Base-by-base conservation (phyloP, 2,113 vertebrate species). In the Oncorhynchus mykiss region DNA sequence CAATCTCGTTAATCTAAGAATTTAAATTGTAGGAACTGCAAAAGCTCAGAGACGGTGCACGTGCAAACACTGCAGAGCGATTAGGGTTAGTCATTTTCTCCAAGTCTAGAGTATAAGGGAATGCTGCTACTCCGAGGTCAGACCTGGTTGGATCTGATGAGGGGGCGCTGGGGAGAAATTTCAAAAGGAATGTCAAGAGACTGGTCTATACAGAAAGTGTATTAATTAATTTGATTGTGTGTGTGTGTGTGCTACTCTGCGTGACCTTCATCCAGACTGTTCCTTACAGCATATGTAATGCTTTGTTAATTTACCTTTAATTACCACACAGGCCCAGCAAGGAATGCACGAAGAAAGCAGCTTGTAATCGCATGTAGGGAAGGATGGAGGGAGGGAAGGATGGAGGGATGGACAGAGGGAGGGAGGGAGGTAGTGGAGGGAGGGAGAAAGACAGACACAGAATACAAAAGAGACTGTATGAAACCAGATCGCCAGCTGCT, bases 11-110 rank as follows among this genome's bases (percentile, higher is more conserved):
- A 87, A 91, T 92, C 87, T 90, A 83, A 73, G 81, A 83, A 88
- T 90, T 90, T 88, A 92, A 93, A 94, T 91, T 89, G 89, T 84
- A 77, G 65, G 70, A 88, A 78, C 71, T 5, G 76, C 82, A 88
- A 85, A 87, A 80, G 71, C 75, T 80, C 87, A 84, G 80, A 88
- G 90, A 88, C 88, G 84, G 91, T 86, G 80, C 78, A 78, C 84
- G 90, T 79, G 64, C 75, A 84, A 82, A 88, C 77, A 89, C 73
- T 83, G 79, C 86, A 80, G 77, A 87, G 85, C 82, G 86, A 91
- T 91, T 90, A 89, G 65, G 68, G 74, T 77, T 70, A 79, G 77
- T 75, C 65, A 24, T 73, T 82, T 12, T 45, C 39, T 45, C 39
- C 39, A 45, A 45, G 39, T 45, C 39, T 45, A 9, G 39, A 45